Evolutionary conservation across 2,888 invertebrate genomes (phyloP).

Genomic region (Eudasyphora cyanicolor): DNA sequence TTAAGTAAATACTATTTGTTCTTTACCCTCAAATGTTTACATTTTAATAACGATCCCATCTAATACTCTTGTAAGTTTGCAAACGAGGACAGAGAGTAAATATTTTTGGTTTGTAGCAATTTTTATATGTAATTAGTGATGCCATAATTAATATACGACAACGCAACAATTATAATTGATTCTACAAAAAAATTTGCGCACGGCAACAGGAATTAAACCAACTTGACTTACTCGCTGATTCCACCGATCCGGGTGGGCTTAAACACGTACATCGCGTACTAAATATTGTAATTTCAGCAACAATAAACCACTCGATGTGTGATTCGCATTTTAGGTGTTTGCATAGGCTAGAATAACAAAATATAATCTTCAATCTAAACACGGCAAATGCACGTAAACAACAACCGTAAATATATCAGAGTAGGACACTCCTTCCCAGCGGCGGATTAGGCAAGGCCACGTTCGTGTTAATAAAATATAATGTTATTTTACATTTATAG

Average conservation of each 20-base stretch:
- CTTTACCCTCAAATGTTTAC: too few species aligned
- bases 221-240: neutral
- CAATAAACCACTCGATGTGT: neutral
- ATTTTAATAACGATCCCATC: too few species aligned
- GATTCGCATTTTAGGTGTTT: neutral
- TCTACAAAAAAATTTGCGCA: slow-evolving; percentile 75
- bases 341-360: neutral
- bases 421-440: neutral
- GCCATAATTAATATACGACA: slow-evolving; percentile 49
- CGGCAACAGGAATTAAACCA: slow-evolving; percentile 74
- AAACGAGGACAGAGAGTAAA: too few species aligned
- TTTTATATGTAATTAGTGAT: slow-evolving; percentile 48
- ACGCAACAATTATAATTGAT: slow-evolving; percentile 57
- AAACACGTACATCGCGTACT: too few species aligned
- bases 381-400: neutral
- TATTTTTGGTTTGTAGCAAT: neutral
- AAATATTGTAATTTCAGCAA: neutral
- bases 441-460: too few species aligned
- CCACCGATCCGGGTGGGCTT: neutral
- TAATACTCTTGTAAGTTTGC: too few species aligned
- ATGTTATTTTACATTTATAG: too few species aligned
- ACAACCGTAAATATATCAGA: neutral
- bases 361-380: slow-evolving; percentile 20
- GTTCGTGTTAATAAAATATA: too few species aligned
- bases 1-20: too few species aligned